Evolutionary conservation across 1,140 invertebrate species (phyloP), one percentile per base, ranked within the genome.

Genomic region (Pomacea maculata): DNA sequence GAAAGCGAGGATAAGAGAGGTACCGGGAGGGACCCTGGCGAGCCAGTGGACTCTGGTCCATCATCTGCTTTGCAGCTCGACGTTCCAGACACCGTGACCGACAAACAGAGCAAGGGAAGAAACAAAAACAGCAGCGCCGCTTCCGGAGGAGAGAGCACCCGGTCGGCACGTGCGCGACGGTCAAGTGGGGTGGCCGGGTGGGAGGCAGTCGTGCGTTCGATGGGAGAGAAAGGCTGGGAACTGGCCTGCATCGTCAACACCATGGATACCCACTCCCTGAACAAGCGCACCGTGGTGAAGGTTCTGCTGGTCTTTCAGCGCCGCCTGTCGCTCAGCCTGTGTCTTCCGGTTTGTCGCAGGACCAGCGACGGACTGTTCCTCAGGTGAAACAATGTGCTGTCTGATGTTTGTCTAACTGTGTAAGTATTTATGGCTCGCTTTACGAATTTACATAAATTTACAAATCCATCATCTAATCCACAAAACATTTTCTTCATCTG

Each of bases 181-280:
- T 21, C 12, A 0, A 12, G 10, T 6, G 75, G 63, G n/a, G 67
- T 21, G 45, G 64, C 75, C 19, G 75, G 75, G 75, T 77, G 75
- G 75, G 75, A 77, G 63, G 64, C 61, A 34, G 34, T 54, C 14
- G 45, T 77, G 29, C 75, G 75, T 25, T 77, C 75, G n/a, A 77
- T 77, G 75, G 75, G 75, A 29, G 75, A 77, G 64, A 77, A 77
- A 21, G 75, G 75, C 64, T 77, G 75, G 75, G 75, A 77, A 34
- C 75, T 77, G 75, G 75, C 75, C 52, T 67, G 75, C 52, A 45
- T 77, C 55, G 64, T 77, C 19, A 77, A 77, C 75, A 77, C 75
- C 10, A 29, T 77, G 75, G 75, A 77, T 63, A 67, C 57, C 0
- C 75, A 77, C 25, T 9, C 17, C 34, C 63, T 77, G 75, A 52